phyloP scores from a whole-genome alignment of 2,113 vertebrate genomes.

The Pygoscelis antarcticus region DNA sequence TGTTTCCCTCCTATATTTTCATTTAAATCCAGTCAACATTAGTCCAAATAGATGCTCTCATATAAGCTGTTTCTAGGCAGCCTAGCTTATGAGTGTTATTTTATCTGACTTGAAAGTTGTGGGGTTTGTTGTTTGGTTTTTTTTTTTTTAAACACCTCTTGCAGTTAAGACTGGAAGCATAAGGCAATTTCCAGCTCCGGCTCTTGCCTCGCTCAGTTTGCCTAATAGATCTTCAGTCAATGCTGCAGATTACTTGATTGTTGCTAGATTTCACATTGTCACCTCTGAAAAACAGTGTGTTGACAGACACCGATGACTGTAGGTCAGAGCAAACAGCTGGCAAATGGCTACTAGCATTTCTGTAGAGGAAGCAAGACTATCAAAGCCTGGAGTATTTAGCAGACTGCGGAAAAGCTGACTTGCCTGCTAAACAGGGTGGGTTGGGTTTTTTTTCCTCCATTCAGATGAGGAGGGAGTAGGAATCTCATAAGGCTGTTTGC shows the following conservation, averaged over 20 bases:
- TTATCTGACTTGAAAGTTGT: not conserved
- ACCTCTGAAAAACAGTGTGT: not conserved
- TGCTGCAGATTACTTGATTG: not conserved
- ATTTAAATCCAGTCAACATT: not conserved
- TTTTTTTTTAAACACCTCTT: not conserved
- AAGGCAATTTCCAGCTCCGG: not conserved
- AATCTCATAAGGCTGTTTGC: not conserved
- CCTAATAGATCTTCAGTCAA: not conserved
- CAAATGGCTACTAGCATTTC: not conserved
- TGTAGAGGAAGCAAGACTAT: not conserved
- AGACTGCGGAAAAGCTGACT: constrained; percentile 27
- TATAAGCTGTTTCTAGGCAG: not conserved
- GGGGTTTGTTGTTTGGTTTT: too few species aligned
- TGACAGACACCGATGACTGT: not conserved
- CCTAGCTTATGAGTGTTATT: not conserved
- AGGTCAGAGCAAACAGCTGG: constrained; percentile 53
- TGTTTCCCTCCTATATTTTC: not conserved
- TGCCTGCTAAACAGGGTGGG: constrained; percentile 43
- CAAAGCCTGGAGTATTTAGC: constrained; percentile 41
- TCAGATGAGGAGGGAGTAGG: not conserved
- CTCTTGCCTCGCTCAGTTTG: not conserved
- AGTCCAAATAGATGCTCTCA: not conserved
- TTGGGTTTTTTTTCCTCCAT: not conserved
- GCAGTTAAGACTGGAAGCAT: not conserved
- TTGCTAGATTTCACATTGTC: not conserved